Evolutionary conservation across 2,888 invertebrate species (phyloP).

Genomic region (Galerucella nymphaeae): DNA sequence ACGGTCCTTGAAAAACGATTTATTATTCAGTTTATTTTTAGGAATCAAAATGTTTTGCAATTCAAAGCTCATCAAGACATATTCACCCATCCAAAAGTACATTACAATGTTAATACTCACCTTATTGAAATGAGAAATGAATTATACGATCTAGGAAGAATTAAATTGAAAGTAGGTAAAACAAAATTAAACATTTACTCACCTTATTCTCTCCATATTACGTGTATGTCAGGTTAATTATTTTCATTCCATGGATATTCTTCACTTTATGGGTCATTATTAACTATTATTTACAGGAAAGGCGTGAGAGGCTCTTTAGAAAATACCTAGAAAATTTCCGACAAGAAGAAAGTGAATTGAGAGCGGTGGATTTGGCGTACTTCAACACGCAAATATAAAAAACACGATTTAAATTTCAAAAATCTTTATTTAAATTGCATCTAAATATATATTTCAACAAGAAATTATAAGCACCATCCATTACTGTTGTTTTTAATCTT

Average conservation of each 20-base stretch:
- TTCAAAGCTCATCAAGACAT: conserved; percentile 29
- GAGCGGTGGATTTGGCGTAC: conserved; percentile 54
- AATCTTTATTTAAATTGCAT: conserved; percentile 47
- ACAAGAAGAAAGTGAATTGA: conserved; percentile 53
- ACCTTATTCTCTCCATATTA: no score
- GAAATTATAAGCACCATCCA: conserved; percentile 46
- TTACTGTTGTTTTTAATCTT: conserved; percentile 39
- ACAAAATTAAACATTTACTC: no score
- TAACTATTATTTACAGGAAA: conserved; percentile 41
- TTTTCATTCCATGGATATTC: no score
- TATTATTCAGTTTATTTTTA: conserved; percentile 3
- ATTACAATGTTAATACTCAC: conserved; percentile 31
- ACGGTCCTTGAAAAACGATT: no score
- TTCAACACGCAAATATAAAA: conserved; percentile 49
- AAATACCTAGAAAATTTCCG: conserved; percentile 53
- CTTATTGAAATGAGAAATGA: conserved; percentile 36
- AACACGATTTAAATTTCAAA: conserved; percentile 26
- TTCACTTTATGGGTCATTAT: neutral
- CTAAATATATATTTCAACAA: conserved; percentile 46
- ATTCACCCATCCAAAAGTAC: conserved; percentile 28
- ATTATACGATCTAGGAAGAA: conserved; percentile 29
- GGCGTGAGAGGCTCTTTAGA: conserved; percentile 49
- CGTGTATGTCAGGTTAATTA: no score
- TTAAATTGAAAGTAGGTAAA: conserved; percentile 34
- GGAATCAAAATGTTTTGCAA: conserved; percentile 27